These are phyloP conservation scores for Sinhomidia bicolor DNA, from an alignment of 2,888 invertebrate species.

Conservation along the genomic window DNA sequence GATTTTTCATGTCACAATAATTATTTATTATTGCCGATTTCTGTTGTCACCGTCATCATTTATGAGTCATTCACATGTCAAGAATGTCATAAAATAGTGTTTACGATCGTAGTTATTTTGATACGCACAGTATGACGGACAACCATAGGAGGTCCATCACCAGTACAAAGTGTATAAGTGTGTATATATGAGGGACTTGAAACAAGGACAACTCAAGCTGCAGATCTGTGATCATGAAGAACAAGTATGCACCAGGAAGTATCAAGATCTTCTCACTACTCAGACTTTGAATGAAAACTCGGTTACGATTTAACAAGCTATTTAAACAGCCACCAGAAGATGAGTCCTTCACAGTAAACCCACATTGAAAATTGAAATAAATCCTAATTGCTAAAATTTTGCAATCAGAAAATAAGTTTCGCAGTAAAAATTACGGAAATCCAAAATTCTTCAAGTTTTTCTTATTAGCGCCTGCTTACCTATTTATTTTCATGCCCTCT, in stretches of 20 bases:
- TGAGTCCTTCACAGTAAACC: background rate
- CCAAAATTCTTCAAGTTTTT: background rate
- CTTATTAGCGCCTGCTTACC: no score
- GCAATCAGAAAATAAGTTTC: background rate
- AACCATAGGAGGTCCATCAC: background rate
- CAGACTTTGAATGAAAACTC: constrained; percentile 11
- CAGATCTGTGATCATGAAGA: background rate
- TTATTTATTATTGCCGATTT: background rate
- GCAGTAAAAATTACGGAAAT: background rate
- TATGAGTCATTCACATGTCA: constrained; percentile 57
- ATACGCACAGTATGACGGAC: background rate
- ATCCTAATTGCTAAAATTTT: background rate
- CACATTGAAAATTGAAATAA: background rate
- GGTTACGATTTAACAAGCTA: constrained; percentile 5
- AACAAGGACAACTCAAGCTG: constrained; percentile 15
- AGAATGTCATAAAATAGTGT: constrained; percentile 12
- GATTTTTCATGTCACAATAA: background rate
- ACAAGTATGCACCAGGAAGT: constrained; percentile 3
- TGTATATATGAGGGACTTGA: background rate
- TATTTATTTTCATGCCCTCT: no score
- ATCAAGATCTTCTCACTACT: background rate
- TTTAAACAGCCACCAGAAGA: background rate
- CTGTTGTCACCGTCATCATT: background rate
- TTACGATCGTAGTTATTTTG: background rate
- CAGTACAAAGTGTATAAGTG: background rate